Conservation (phyloP, 2,797 vertebrate genomes). For the Poecilia picta region DNA sequence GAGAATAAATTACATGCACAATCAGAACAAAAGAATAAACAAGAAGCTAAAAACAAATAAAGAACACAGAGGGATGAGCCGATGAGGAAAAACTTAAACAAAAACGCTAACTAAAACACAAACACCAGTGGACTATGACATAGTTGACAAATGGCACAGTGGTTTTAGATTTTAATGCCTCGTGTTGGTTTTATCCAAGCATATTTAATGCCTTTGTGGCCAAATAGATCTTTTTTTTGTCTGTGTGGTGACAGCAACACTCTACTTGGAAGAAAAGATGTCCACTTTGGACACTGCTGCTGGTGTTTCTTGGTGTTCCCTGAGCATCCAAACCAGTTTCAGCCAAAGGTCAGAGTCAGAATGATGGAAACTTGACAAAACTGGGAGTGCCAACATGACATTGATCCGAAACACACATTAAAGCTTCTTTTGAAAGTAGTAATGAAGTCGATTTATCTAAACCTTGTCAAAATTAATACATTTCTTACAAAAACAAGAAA, state of each 20-base stretch:
- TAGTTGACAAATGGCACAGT: neutral
- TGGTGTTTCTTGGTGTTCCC: neutral
- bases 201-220: neutral
- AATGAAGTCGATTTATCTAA: neutral
- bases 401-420: neutral
- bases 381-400: neutral
- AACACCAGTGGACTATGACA: neutral
- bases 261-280: neutral
- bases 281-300: neutral
- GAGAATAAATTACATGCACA: neutral
- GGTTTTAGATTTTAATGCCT: neutral
- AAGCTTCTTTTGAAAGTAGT: neutral
- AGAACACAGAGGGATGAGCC: neutral
- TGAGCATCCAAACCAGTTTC: neutral
- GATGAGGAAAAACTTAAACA: neutral
- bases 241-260: neutral
- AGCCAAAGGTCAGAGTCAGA: neutral
- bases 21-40: neutral
- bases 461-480: slow-evolving; percentile 14
- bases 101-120: neutral
- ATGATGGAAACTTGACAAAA: neutral
- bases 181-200: neutral
- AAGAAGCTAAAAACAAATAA: neutral
- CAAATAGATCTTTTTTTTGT: neutral
- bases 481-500: neutral